Base-by-base conservation (phyloP, 2,113 vertebrate species). In the Pyxicephalus adspersus region DNA sequence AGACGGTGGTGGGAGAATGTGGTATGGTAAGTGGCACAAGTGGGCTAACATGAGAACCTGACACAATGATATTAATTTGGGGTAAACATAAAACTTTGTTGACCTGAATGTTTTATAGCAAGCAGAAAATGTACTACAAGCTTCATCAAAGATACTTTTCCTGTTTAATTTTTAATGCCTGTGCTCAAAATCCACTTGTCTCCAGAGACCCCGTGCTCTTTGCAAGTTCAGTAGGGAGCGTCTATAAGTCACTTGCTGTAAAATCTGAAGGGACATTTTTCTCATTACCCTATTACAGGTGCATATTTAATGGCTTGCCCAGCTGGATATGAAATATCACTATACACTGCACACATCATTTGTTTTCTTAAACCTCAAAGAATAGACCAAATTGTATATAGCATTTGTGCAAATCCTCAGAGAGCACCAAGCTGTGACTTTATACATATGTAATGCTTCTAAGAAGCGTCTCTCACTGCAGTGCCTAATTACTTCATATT, bases 61-160 rank as follows among this genome's bases (percentile, higher is more conserved):
- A n/a, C n/a, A n/a, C n/a, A n/a, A n/a, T n/a, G n/a, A n/a, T n/a
- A n/a, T n/a, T n/a, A n/a, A n/a, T n/a, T n/a, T n/a, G n/a, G n/a
- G n/a, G n/a, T n/a, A n/a, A n/a, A n/a, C n/a, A n/a, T n/a, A n/a
- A n/a, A n/a, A n/a, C n/a, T n/a, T n/a, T n/a, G n/a, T n/a, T n/a
- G n/a, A n/a, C n/a, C n/a, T n/a, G n/a, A n/a, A n/a, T n/a, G n/a
- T n/a, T n/a, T n/a, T n/a, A n/a, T n/a, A n/a, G n/a, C n/a, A n/a
- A n/a, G n/a, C n/a, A n/a, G n/a, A n/a, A n/a, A n/a, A n/a, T n/a
- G n/a, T n/a, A n/a, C n/a, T n/a, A n/a, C n/a, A n/a, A n/a, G 11
- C 77, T 84, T 85, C 38, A 38, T 85, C 57, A 51, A 64, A 84
- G 54, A 38, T 70, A 45, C 86, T 87, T 38, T 74, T 85, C 29